These are phyloP conservation scores for Agrilus biguttatus DNA, from an alignment of 2,888 invertebrate genomes.

Conservation along the genomic window DNA sequence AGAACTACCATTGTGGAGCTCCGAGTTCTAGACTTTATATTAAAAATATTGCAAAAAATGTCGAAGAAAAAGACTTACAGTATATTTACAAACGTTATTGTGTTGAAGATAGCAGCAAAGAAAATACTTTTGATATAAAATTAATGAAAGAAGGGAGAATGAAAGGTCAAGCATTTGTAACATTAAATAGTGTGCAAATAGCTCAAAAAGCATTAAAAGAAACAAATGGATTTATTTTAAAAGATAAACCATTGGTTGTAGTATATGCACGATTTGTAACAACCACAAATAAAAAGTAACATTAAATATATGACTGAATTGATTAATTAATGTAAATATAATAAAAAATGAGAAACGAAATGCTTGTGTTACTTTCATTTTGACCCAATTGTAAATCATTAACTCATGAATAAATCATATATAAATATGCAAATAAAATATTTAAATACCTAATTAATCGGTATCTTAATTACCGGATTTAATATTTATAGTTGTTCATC, in stretches of 20 bases:
- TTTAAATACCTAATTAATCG: too few relatives aligned
- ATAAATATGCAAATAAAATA: too few relatives aligned
- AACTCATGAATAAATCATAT: too few relatives aligned
- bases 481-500: too few relatives aligned
- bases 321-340: background rate
- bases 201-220: constrained; percentile 65
- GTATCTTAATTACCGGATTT: too few relatives aligned
- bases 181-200: constrained; percentile 52
- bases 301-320: background rate
- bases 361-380: background rate
- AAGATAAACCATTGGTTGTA: constrained; percentile 83
- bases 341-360: background rate
- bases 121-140: constrained; percentile 49
- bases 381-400: background rate
- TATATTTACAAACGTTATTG: constrained; percentile 58
- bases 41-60: constrained; percentile 77
- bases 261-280: constrained; percentile 53
- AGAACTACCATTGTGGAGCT: constrained; percentile 71
- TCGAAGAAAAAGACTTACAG: constrained; percentile 58
- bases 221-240: constrained; percentile 77
- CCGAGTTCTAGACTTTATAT: constrained; percentile 78
- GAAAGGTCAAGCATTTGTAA: constrained; percentile 93
- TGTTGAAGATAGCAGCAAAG: constrained; percentile 22
- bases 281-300: background rate
- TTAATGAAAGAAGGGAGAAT: constrained; percentile 90